Evolutionary conservation across 1,140 invertebrate genomes (phyloP), one percentile per base, ranked within the genome.

Genomic region (Pteromalus puparum): DNA sequence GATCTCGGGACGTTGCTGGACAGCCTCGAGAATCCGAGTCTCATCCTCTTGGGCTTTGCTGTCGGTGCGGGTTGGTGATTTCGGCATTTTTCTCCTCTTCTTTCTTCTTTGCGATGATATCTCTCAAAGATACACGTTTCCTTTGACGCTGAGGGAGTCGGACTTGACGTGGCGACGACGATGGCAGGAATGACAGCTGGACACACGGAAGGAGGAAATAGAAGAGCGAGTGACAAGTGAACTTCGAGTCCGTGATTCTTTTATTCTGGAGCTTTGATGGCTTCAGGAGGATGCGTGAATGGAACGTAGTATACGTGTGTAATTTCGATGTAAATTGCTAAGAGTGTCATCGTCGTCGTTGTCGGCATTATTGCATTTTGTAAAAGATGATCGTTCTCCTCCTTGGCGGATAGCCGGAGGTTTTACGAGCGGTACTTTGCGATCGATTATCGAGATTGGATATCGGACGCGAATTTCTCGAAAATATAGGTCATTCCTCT

Each of bases 401-500:
- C 46, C 26, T 61, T 13, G 2, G 26, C 30, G 24, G 7, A 42
- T 34, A 34, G 38, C 34, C 12, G 26, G n/a, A 7, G 9, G 34
- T 68, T 84, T 84, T 84, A 84, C 77, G 70, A 84, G 77, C 18
- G 53, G 38, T 46, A 68, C 30, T 75, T 68, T 46, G 53, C 79
- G 26, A 85, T 85, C 84, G 84, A 85, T 85, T 85, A 85, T 81
- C 74, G 79, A 68, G 79, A 85, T 85, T 82, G 79, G 46, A 81
- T 85, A 81, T 85, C 81, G 61, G 84, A 85, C 53, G 73, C 65
- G 79, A 81, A 85, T 85, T 85, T 77, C 34, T 81, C 42, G 79
- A 76, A 81, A 85, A 85, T 85, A 85, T 85, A 85, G 84, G 84
- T 85, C 84, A 85, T 81, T 5, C 30, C 81, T 77, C 80, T 77